phyloP scores from a whole-genome alignment of 2,888 invertebrate species.

The Stenichneumon culpator region DNA sequence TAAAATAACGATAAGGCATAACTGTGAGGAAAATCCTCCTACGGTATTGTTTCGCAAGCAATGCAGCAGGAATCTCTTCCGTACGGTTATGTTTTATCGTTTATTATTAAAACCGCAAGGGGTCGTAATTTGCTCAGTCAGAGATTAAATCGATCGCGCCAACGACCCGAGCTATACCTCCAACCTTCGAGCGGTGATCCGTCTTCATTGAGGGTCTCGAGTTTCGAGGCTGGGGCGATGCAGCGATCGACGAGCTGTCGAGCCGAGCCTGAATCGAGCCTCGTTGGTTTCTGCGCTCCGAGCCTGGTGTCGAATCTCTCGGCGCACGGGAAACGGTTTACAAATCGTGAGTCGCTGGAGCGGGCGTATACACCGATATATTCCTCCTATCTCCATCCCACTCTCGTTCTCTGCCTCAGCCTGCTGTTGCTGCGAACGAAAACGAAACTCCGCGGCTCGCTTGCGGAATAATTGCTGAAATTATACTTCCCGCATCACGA shows the following conservation, averaged over 20 bases:
- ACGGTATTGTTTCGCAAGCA: neutral
- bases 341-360: constrained; percentile 63
- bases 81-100: neutral
- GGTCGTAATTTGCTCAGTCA: constrained; percentile 33
- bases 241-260: constrained; percentile 44
- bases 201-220: constrained; percentile 71
- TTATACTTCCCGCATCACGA: constrained; percentile 53
- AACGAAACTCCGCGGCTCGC: constrained; percentile 55
- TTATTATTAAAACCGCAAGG: constrained; percentile 9
- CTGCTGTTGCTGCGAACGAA: constrained; percentile 53
- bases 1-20: neutral
- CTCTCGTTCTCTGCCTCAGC: constrained; percentile 40
- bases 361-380: constrained; percentile 66
- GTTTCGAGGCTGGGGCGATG: constrained; percentile 64
- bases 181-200: constrained; percentile 58
- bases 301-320: constrained; percentile 62
- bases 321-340: constrained; percentile 55
- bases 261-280: constrained; percentile 57
- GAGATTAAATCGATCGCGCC: constrained; percentile 66
- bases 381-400: constrained; percentile 63
- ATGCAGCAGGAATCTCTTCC: neutral
- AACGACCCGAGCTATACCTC: constrained; percentile 50
- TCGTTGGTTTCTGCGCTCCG: constrained; percentile 30
- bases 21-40: neutral
- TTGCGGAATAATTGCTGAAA: constrained; percentile 61